phyloP scores from a whole-genome alignment of 2,797 vertebrate species.

The Synanceia verrucosa region DNA sequence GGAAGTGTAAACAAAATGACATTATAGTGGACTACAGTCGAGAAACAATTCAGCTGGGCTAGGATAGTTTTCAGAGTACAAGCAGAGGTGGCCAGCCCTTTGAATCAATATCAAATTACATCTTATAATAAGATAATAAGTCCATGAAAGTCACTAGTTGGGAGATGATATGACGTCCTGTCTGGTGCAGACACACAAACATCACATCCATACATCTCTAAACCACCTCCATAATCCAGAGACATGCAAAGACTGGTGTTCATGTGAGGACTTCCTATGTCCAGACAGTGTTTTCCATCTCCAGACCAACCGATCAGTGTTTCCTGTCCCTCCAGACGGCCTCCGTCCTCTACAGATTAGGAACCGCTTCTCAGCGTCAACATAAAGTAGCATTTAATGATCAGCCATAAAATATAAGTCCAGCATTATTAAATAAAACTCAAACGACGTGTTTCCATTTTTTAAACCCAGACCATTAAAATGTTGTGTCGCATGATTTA shows the following conservation, averaged over 20 bases:
- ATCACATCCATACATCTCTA: constrained; percentile 24
- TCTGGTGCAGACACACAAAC: constrained; percentile 14
- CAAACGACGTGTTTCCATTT: constrained; percentile 35
- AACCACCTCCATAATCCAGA: constrained; percentile 22
- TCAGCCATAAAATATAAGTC: constrained; percentile 32
- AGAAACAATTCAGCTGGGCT: constrained; percentile 58
- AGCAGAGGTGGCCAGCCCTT: constrained; percentile 50
- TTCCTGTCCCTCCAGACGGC: constrained; percentile 16
- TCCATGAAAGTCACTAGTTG: constrained; percentile 33
- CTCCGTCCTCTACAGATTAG: neutral
- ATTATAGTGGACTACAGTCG: constrained; percentile 70
- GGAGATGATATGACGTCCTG: constrained; percentile 30
- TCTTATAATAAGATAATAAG: constrained; percentile 34
- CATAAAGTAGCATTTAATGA: constrained; percentile 23
- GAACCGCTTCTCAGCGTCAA: constrained; percentile 7
- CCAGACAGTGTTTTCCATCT: constrained; percentile 30
- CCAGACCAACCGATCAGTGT: constrained; percentile 45
- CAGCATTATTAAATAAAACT: constrained; percentile 36
- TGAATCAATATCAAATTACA: constrained; percentile 40
- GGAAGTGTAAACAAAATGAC: constrained; percentile 78
- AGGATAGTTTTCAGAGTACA: constrained; percentile 38
- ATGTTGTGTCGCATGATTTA: constrained; percentile 35
- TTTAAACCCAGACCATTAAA: constrained; percentile 24
- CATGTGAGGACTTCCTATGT: constrained; percentile 9
- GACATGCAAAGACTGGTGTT: constrained; percentile 12